Conservation (phyloP, 2,888 invertebrate species). For the Polyploca ridens region DNA sequence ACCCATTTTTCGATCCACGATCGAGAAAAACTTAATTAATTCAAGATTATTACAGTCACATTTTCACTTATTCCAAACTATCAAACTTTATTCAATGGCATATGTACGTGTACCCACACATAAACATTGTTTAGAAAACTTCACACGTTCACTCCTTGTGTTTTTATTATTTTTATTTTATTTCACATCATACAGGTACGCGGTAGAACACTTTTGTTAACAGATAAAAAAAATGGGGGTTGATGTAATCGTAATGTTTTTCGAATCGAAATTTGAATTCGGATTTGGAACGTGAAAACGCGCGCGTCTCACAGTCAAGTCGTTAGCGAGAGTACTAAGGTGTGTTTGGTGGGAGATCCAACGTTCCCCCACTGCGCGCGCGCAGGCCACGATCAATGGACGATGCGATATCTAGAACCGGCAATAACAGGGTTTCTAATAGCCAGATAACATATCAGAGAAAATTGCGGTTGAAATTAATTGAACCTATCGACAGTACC, state of each 20-base stretch:
- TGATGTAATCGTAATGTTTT: constrained; percentile 33
- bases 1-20: constrained; percentile 64
- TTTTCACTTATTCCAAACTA: constrained; percentile 67
- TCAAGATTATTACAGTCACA: constrained; percentile 68
- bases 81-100: constrained; percentile 56
- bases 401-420: constrained; percentile 30
- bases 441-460: constrained; percentile 66
- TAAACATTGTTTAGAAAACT: constrained; percentile 40
- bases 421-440: constrained; percentile 61
- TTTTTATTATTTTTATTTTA: background rate
- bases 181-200: constrained; percentile 36
- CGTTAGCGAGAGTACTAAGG: constrained; percentile 65
- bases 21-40: constrained; percentile 45
- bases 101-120: constrained; percentile 31
- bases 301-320: constrained; percentile 52
- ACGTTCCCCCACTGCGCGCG: constrained; percentile 60
- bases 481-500: constrained; percentile 19
- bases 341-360: constrained; percentile 47
- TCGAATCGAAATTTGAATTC: constrained; percentile 51
- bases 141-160: constrained; percentile 37
- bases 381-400: constrained; percentile 56
- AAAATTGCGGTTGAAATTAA: constrained; percentile 41
- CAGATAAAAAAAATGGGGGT: constrained; percentile 18
- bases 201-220: constrained; percentile 10
- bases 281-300: constrained; percentile 49